Evolutionary conservation across 2,888 invertebrate species (phyloP).

Genomic region (Bembecia ichneumoniformis): DNA sequence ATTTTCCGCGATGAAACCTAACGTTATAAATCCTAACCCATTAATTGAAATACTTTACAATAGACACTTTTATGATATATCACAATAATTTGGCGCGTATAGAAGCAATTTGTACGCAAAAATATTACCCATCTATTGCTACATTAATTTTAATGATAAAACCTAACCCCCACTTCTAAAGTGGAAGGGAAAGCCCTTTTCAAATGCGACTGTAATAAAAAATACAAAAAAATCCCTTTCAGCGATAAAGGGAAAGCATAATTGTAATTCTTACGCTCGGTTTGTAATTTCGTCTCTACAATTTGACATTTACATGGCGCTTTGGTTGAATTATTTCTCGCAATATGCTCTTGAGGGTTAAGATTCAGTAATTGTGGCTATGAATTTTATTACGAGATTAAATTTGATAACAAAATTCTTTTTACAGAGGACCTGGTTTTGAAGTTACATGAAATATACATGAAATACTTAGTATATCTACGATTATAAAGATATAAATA

Average conservation of each 20-base stretch:
- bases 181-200: conserved; percentile 34
- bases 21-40: too few species aligned
- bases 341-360: conserved; percentile 22
- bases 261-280: conserved; percentile 49
- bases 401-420: background rate
- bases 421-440: background rate
- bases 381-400: background rate
- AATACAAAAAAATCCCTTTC: conserved; percentile 42
- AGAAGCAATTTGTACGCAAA: conserved; percentile 11
- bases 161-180: conserved; percentile 16
- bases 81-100: background rate
- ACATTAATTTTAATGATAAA: conserved; percentile 67
- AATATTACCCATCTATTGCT: conserved; percentile 29
- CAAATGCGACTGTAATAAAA: conserved; percentile 49
- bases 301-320: conserved; percentile 49
- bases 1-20: too few species aligned
- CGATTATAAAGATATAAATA: too few species aligned
- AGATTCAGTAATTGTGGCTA: background rate
- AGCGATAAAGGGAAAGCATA: conserved; percentile 42
- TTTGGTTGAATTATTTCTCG: conserved; percentile 26
- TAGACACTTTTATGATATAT: too few species aligned
- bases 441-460: background rate
- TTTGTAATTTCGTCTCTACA: conserved; percentile 46
- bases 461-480: too few species aligned
- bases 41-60: too few species aligned